Base-by-base conservation (phyloP, 1,140 invertebrate species). In the Micrasema longulum region DNA sequence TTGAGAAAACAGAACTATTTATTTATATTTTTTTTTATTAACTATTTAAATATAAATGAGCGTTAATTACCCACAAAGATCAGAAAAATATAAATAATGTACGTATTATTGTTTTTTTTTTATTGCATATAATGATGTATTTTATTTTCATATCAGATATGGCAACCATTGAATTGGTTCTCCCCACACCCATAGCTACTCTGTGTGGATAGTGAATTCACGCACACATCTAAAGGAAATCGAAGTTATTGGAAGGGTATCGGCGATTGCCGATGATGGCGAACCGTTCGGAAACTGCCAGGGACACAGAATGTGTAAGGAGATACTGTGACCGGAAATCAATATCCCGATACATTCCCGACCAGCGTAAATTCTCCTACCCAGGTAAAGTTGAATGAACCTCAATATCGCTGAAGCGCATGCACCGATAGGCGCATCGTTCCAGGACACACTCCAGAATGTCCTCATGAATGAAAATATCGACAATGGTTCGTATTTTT, bases 251-350 rank as follows among this genome's bases (percentile, higher is more conserved):
- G 79, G 79, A 80, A 80, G 81, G 75, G 78, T 84, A 85, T 85
- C 79, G 82, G 81, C 78, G 80, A 85, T 85, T 80, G 77, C 77
- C 82, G 82, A 85, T 84, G 84, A 84, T 84, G n/a, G 82, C 80
- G 81, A 83, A 80, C 79, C 78, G 81, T 84, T 85, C 82, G 83
- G 84, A 84, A 85, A 85, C 78, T 80, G 83, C 83, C 78, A 84
- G 83, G 83, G 76, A 77, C 71, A 45, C 84, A 85, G 82, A 72
- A 78, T 70, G 69, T 22, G n/a, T 41, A 55, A 80, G 80, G 77
- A 82, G 81, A 71, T 76, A 31, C 48, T 48, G 74, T 82, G 82
- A 84, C 80, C 80, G 81, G 81, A 82, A 84, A 85, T 85, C 83
- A 79, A 85, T 85, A 82, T 76, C 76, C 79, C 81, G 81, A 78